Evolutionary conservation across 2,797 vertebrate species (phyloP), one percentile per base, ranked within the genome.

Genomic region (Sebastes itinus): DNA sequence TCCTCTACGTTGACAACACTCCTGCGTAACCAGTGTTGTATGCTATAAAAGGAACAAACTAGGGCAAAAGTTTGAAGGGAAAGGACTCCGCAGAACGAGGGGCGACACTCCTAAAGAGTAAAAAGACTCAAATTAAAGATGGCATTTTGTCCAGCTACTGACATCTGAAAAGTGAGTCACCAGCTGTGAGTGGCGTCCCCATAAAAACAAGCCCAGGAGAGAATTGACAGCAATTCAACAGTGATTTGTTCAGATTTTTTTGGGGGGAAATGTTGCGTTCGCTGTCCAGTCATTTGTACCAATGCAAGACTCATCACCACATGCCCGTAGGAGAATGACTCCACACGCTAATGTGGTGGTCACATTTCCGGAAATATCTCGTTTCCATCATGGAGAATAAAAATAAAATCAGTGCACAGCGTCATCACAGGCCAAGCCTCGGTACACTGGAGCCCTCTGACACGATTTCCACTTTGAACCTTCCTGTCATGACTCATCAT

Each of bases 101-200:
- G 61, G 54, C 9, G 11, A 63, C 65, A 46, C 67, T 82, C 58
- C 72, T 76, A n/a, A 72, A 58, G 42, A 88, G 59, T 56, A 8
- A 4, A 75, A 30, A n/a, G 27, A 64, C 22, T 28, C 38, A 88
- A 90, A 92, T 77, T 68, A 75, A 80, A 76, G 74, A 85, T 83
- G 86, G 77, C 78, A 81, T 87, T 82, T 86, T 8, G 20, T 89
- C 79, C 80, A 68, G 74, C 66, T 54, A 25, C 85, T 66, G 82
- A 87, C 90, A 80, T 91, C 61, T 89, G 71, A 86, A 77, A 80
- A 82, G 56, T 89, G 89, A 91, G 83, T 92, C 91, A 89, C 82
- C 79, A 62, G 76, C 74, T 82, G 23, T 80, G 85, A 88, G 82
- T 81, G 88, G 80, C 81, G 54, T 81, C 76, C 76, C 52, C 67